Evolutionary conservation across 2,888 invertebrate genomes (phyloP), one percentile per base, ranked within the genome.

Genomic region (Cephonodes hylas): DNA sequence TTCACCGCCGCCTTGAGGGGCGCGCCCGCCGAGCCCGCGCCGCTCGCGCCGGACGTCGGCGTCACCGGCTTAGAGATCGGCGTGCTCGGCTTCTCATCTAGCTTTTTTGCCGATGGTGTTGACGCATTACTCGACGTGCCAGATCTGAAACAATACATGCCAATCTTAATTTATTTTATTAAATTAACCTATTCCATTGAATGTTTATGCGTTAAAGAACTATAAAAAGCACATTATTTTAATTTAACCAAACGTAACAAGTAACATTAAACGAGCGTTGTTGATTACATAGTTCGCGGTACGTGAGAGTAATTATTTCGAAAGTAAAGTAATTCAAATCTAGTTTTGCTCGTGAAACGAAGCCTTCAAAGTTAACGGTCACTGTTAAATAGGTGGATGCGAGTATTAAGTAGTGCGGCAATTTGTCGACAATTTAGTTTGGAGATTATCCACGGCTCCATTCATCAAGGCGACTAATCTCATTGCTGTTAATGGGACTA

Each of bases 51-150:
- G 2, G 94, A 93, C 18, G 97, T 97, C 3, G 97, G 97, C 42
- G 97, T 97, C 65, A 96, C 96, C 5, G 97, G 96, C 91, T 98
- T 98, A 13, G 97, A 96, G 73, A 97, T 97, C 4, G 98, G 98
- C 27, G 98, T 98, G 67, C 96, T 95, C 8, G 98, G 97, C 86
- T 97, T 97, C 77, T 97, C 97, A 84, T 96, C 96, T 85, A 96
- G 91, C 85, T 97, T 96, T 85, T 96, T 96, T 68, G 96, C 96
- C 64, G 97, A 97, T 1, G 97, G 97, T 34, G 97, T 97, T 73
- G 97, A 97, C n/a, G 97, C 97, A 83, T 97, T 97, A 76, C 97
- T 97, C 64, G 97, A 97, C 42, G 97, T 96, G 56, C 97, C 97
- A 71, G 97, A 97, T 77, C 97, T 93, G 65, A 58, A 80, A 79